Evolutionary conservation across 53 echinoderm and acorn worm species (phyloP), one percentile per base, ranked within the genome.

Genomic region (Apostichopus leukothele): DNA sequence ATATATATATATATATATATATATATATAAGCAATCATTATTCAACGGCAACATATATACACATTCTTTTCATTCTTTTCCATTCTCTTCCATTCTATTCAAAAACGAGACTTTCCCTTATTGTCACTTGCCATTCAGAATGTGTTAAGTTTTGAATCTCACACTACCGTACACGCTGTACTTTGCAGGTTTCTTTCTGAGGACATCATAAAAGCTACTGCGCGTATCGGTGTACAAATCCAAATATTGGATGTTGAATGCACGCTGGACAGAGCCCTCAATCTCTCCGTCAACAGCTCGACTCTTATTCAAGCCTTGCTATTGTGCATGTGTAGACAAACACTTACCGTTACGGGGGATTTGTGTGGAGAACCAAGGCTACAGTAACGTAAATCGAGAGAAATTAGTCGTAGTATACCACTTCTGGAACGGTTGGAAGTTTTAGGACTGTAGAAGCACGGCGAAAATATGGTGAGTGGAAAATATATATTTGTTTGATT

Each of bases 251-350:
- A 54, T 13, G 81, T 54, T 54, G 14, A 51, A 54, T n/a, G 55
- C 81, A 57, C 9, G 20, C 55, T 55, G 81, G 81, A 81, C 54
- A 81, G 81, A 81, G 81, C 81, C 81, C 81, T 81, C 81, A 81
- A 9, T 81, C 81, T 54, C 18, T 71, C 71, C 13, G 71, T 71
- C 16, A 71, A 81, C 53, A 81, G 53, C 54, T 55, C 55, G 18
- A 9, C 81, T 51, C 55, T 59, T 55, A 81, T 76, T 76, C 76
- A 76, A 76, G 51, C 76, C 23, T 54, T 18, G 77, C 51, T 51
- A 52, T 51, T 39, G 55, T 51, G 51, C 55, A 59, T 21, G 55
- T 81, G 18, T n/a, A 54, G 81, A 59, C 81, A 81, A 81, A 81
- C 81, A 81, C 60, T 81, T 19, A 81, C 19, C 81, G 81, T 8